Conservation (phyloP, 1,140 invertebrate species). For the fruit fly (Drosophila melanogaster) region DNA sequence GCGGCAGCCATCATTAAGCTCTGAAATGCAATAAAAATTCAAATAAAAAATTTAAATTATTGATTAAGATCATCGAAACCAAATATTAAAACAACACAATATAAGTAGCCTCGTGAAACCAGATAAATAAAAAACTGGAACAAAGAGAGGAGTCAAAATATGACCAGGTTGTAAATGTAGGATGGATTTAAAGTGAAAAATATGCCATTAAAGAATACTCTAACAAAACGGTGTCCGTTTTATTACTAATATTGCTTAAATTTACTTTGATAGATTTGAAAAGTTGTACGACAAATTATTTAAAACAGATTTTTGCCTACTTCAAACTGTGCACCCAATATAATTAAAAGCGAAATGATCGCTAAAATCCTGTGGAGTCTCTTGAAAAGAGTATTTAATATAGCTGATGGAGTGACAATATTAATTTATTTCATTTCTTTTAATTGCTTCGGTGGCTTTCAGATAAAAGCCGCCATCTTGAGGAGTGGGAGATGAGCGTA, state of each 20-base stretch:
- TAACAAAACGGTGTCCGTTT: neutral
- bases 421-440: constrained; percentile 80
- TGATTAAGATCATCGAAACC: constrained; percentile 77
- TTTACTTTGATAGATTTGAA: too few species aligned
- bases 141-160: constrained; percentile 67
- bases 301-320: too few species aligned
- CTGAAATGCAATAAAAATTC: constrained; percentile 73
- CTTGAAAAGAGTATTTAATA: constrained; percentile 20
- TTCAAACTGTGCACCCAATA: too few species aligned
- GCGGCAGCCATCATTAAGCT: constrained; percentile 60
- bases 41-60: constrained; percentile 83
- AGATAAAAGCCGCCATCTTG: constrained; percentile 66
- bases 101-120: constrained; percentile 24
- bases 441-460: constrained; percentile 67
- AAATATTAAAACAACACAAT: constrained; percentile 69
- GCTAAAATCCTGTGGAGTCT: neutral
- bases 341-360: too few species aligned
- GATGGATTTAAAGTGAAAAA: too few species aligned
- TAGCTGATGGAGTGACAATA: constrained; percentile 65
- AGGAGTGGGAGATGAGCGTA: constrained; percentile 12
- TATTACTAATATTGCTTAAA: neutral
- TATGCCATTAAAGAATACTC: constrained; percentile 2
- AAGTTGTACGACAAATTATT: too few species aligned
- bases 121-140: constrained; percentile 34
- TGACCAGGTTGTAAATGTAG: constrained; percentile 33